These are phyloP conservation scores for Acyrthosiphon pisum DNA, from an alignment of 1,140 invertebrate species.

Conservation along the genomic window DNA sequence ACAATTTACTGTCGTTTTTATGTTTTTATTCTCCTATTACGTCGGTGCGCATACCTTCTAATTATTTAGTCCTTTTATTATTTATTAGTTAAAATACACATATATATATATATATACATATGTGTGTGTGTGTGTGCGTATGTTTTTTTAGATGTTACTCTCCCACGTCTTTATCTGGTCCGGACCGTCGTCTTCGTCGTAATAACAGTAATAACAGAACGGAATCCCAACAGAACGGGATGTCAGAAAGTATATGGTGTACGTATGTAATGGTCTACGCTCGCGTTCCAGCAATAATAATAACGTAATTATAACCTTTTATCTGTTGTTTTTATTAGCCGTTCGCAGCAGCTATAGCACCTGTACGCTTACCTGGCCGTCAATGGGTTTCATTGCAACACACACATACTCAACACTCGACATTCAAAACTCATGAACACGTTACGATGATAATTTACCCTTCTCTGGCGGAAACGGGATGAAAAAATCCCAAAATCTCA, in stretches of 20 bases:
- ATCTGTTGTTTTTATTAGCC: slow-evolving; percentile 53
- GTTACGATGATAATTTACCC: neutral
- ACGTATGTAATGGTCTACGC: slow-evolving; percentile 17
- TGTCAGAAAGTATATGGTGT: slow-evolving; percentile 30
- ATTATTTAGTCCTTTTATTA: slow-evolving; percentile 41
- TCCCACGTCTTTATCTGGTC: slow-evolving; percentile 12
- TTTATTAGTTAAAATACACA: neutral
- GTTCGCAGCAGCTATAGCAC: neutral
- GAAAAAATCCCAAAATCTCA: neutral
- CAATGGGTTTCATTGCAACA: slow-evolving; percentile 23
- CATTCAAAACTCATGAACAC: neutral
- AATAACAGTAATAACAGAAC: slow-evolving; percentile 52
- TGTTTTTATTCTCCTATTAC: neutral
- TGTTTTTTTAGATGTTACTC: neutral
- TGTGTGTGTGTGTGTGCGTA: neutral
- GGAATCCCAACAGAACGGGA: slow-evolving; percentile 19
- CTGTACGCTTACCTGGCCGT: neutral
- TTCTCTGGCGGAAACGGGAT: neutral
- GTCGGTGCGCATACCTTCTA: slow-evolving; percentile 39
- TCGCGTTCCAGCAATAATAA: slow-evolving; percentile 27
- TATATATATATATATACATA: too few relatives aligned
- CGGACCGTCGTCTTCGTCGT: slow-evolving; percentile 26
- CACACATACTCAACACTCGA: neutral
- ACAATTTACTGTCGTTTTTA: neutral
- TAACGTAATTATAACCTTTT: slow-evolving; percentile 52